These are phyloP conservation scores for Pangasius djambal DNA, from an alignment of 2,797 vertebrate species.

Conservation along the genomic window DNA sequence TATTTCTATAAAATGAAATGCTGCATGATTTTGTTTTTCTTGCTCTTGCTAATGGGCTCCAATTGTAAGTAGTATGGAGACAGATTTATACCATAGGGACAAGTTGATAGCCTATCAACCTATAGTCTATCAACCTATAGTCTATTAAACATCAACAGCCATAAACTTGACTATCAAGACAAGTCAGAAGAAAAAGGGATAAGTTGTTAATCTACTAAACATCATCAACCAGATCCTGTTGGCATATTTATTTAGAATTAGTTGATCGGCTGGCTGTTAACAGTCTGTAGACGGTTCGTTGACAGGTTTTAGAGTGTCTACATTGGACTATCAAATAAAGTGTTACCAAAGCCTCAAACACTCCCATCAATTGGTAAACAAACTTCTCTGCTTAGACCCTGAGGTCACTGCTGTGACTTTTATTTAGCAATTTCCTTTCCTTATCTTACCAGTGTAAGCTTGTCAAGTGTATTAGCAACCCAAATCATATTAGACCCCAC, in stretches of 20 bases:
- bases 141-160: neutral
- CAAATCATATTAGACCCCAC: conserved; percentile 41
- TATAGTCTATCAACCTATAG: neutral
- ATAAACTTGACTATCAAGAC: neutral
- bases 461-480: neutral
- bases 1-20: neutral
- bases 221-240: neutral
- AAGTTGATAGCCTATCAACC: neutral
- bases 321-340: neutral
- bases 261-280: neutral
- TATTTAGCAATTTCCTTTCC: neutral
- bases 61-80: neutral
- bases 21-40: neutral
- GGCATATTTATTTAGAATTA: neutral
- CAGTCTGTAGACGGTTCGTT: neutral
- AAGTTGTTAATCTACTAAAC: neutral
- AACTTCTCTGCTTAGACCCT: neutral
- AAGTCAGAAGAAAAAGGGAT: neutral
- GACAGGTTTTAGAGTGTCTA: neutral
- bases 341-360: conserved; percentile 6
- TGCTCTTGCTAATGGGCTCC: neutral
- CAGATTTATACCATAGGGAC: neutral
- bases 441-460: neutral
- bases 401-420: neutral
- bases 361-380: neutral